phyloP scores from a whole-genome alignment of 2,797 vertebrate species.

The Sebastes flavidus region DNA sequence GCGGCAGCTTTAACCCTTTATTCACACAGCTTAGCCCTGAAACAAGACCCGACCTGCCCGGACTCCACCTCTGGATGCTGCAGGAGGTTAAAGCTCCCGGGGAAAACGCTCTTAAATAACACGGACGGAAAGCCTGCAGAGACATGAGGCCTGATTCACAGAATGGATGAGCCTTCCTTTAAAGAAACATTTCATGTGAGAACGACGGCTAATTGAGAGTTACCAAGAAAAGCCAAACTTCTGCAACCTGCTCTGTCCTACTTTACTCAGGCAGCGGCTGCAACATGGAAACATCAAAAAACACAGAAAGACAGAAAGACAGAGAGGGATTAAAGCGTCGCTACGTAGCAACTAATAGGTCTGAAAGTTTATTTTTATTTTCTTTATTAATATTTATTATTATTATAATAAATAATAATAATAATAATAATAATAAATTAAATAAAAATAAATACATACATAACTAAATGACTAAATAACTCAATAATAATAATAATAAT shows the following conservation, averaged over 20 bases:
- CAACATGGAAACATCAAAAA: conserved; percentile 15
- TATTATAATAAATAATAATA: no score
- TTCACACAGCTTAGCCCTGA: background rate
- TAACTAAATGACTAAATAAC: no score
- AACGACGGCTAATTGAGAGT: conserved; percentile 64
- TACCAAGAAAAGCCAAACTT: conserved; percentile 57
- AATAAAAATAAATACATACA: background rate
- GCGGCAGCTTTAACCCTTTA: conserved; percentile 54
- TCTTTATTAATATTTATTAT: no score
- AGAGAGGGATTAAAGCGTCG: background rate
- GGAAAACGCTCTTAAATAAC: conserved; percentile 34
- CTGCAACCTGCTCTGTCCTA: conserved; percentile 58
- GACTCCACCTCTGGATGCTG: background rate
- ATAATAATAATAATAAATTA: no score
- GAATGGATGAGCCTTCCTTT: conserved; percentile 32
- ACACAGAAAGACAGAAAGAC: background rate
- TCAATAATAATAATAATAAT: no score
- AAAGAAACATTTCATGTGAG: conserved; percentile 47
- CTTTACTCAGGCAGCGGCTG: conserved; percentile 21
- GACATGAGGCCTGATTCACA: conserved; percentile 57
- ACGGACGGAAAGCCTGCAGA: conserved; percentile 43
- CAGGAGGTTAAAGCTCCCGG: background rate
- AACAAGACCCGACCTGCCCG: conserved; percentile 47
- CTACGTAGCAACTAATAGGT: background rate
- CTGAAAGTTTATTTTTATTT: background rate